phyloP scores from a whole-genome alignment of 1,140 invertebrate species.

The Hyposmocoma kahamanoa region DNA sequence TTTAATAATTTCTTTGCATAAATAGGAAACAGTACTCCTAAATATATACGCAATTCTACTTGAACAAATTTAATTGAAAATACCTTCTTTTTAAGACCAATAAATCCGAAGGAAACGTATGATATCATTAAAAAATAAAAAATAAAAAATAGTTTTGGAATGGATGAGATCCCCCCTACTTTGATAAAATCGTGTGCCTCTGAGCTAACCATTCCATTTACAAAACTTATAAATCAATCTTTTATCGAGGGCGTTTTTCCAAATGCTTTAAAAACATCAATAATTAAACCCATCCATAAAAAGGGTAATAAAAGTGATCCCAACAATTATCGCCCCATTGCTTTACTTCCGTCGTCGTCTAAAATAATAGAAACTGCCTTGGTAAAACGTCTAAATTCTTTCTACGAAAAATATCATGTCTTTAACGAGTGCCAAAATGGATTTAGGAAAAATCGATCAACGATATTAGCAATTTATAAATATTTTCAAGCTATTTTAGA shows the following conservation, averaged over 20 bases:
- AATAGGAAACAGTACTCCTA: not conserved
- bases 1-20: not conserved
- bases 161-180: not conserved
- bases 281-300: constrained; percentile 5
- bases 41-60: not conserved
- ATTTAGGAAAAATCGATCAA: not conserved
- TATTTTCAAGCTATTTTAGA: constrained; percentile 1
- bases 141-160: not conserved
- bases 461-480: not conserved
- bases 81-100: not conserved
- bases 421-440: not conserved
- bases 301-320: not conserved
- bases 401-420: not conserved
- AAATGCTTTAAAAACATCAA: not conserved
- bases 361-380: not conserved
- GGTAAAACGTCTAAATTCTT: not conserved
- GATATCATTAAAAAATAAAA: not conserved
- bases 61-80: not conserved
- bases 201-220: not conserved
- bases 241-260: not conserved
- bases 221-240: constrained; percentile 1
- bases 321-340: constrained; percentile 1
- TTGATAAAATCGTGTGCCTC: not conserved
- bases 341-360: not conserved
- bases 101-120: not conserved